phyloP scores from a whole-genome alignment of 2,888 invertebrate species.

The Dynastes maya region DNA sequence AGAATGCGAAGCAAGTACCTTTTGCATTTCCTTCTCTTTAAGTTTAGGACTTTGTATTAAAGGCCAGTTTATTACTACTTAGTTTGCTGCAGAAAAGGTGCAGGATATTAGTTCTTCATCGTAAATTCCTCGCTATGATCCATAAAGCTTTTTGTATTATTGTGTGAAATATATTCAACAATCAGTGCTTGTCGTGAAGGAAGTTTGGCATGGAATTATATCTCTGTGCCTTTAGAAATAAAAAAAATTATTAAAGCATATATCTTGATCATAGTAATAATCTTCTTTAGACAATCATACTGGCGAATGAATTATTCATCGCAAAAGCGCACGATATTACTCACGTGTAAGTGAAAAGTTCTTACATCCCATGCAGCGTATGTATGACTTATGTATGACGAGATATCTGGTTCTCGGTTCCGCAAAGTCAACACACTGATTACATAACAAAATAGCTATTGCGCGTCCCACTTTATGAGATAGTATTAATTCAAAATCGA shows the following conservation, averaged over 20 bases:
- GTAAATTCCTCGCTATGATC: too few relatives aligned
- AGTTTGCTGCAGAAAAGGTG: too few relatives aligned
- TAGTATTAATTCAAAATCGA: conserved; percentile 42
- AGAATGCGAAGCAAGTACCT: too few relatives aligned
- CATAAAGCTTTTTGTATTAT: too few relatives aligned
- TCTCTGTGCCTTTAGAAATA: too few relatives aligned
- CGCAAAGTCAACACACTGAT: conserved; percentile 20
- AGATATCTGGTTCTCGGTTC: conserved; percentile 36
- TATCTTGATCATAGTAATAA: neutral
- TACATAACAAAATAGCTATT: conserved; percentile 43
- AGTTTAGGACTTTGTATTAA: too few relatives aligned
- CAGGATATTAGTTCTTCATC: too few relatives aligned
- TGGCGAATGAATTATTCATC: conserved; percentile 37
- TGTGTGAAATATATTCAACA: too few relatives aligned
- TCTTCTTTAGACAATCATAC: conserved; percentile 21
- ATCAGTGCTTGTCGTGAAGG: too few relatives aligned
- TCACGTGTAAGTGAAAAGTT: conserved; percentile 36
- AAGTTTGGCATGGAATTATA: too few relatives aligned
- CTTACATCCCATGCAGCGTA: conserved; percentile 14
- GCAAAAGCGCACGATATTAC: conserved; percentile 34
- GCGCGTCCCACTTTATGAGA: conserved; percentile 41
- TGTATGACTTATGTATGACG: conserved; percentile 42
- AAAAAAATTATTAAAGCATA: neutral
- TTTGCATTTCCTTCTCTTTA: too few relatives aligned
- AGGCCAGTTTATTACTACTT: too few relatives aligned